A percentile compares a stretch with the other conserved stretches of the same genome.
phyloP scores from a whole-genome alignment of 2,797 vertebrate genomes.

The Nyctibius grandis region DNA sequence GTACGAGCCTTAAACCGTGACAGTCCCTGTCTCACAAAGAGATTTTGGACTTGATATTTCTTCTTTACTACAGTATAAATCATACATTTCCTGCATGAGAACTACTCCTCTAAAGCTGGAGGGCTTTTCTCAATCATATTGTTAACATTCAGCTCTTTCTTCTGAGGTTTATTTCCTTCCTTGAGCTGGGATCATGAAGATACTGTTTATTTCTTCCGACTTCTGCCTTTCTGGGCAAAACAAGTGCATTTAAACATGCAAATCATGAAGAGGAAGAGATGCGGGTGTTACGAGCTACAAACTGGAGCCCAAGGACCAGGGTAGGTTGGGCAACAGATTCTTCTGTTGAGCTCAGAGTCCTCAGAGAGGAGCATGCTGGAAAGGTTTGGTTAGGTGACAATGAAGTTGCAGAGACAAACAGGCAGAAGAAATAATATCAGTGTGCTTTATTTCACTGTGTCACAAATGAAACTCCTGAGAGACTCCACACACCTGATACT shows the following conservation, averaged over 20 bases:
- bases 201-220: neutral
- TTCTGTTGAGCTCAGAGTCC: accelerated
- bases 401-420: accelerated
- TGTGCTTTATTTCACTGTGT: neutral
- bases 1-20: neutral
- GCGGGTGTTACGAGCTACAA: neutral
- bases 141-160: neutral
- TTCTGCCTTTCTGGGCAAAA: neutral
- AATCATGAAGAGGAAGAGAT: neutral
- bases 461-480: neutral
- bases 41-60: neutral
- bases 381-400: neutral
- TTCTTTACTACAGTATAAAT: neutral
- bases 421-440: neutral
- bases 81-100: neutral
- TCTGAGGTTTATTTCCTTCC: neutral
- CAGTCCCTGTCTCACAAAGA: neutral
- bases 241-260: neutral
- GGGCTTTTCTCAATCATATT: neutral
- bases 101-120: neutral
- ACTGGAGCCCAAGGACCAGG: neutral
- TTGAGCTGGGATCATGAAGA: neutral
- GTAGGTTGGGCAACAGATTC: no score
- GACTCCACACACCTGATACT: neutral
- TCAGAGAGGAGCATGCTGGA: no score